phyloP scores from a whole-genome alignment of 23 tunicate species.

The Styela plicata region DNA sequence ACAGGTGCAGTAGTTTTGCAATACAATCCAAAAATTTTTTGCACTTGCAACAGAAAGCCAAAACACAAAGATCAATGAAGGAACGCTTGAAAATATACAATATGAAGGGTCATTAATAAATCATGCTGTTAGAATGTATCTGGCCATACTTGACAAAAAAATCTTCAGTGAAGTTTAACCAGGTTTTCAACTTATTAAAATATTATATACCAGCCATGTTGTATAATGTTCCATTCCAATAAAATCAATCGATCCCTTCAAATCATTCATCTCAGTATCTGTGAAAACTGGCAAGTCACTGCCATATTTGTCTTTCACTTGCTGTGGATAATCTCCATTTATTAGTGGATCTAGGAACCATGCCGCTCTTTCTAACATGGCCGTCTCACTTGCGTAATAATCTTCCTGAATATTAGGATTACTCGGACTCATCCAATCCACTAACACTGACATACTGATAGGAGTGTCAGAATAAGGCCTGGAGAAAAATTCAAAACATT shows the following conservation, averaged over 20 bases:
- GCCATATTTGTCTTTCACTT: constrained; percentile 29
- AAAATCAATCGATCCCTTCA: constrained; percentile 49
- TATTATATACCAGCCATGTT: constrained; percentile 12
- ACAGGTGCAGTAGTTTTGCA: too few species aligned
- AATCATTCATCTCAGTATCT: not conserved
- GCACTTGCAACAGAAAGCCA: too few species aligned
- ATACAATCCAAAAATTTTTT: too few species aligned
- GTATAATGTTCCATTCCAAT: constrained; percentile 72
- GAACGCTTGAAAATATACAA: too few species aligned
- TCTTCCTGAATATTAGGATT: constrained; percentile 62
- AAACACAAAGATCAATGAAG: too few species aligned
- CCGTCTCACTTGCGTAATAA: constrained; percentile 45
- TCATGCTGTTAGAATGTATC: too few species aligned
- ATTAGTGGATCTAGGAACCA: constrained; percentile 65
- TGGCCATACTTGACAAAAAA: too few species aligned
- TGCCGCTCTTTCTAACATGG: constrained; percentile 40
- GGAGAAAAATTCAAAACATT: too few species aligned
- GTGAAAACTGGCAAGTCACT: constrained; percentile 45
- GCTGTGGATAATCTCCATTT: constrained; percentile 50
- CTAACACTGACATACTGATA: constrained; percentile 55
- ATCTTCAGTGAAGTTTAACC: too few species aligned
- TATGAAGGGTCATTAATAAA: too few species aligned
- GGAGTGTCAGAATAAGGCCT: constrained; percentile 8
- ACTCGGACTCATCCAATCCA: constrained; percentile 66
- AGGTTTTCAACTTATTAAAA: too few species aligned